Evolutionary conservation across 2,113 vertebrate species (phyloP), one percentile per base, ranked within the genome.

Genomic region (Nestor notabilis): DNA sequence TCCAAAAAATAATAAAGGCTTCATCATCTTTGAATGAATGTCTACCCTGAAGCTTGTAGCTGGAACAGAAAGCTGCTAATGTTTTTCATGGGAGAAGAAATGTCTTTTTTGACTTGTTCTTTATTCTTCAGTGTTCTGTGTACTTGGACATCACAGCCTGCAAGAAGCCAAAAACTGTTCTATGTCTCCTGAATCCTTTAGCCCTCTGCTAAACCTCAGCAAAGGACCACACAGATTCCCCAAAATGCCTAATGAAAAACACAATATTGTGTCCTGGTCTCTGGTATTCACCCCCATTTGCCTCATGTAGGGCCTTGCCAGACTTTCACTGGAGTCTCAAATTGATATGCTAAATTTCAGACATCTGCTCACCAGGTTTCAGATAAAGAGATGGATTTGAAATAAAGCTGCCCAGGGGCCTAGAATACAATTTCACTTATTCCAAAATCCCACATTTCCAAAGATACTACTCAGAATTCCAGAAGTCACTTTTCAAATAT

Each of bases 1-100:
- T 77, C 80, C 82, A 85, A 96, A 96, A 95, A 95, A 93, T 83
- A 97, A 91, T 58, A 70, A 80, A 93, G 49, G 17, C 46, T 94
- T 95, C 58, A 74, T 72, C 63, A 69, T 93, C 52, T 92, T 72
- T 70, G 65, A 89, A 69, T 88, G 83, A 83, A 68, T 61, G n/a
- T 74, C 83, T 90, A 35, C 86, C 44, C 35, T 52, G 64, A 43
- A 35, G 65, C 17, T 55, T 61, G 33, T 46, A 82, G 53, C 27
- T 56, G 37, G 66, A 94, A 83, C 23, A 46, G 37, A 61, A 87
- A 95, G 29, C n/a, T 53, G 33, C 33, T 79, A 79, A 65, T 37
- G 44, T 68, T 70, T 92, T 81, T 56, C 50, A 56, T 5, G 39
- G 63, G 27, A 87, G 55, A 56, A 76, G 65, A 82, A 77, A 63